phyloP scores from a whole-genome alignment of 2,797 vertebrate genomes.

The Natrix natrix region DNA sequence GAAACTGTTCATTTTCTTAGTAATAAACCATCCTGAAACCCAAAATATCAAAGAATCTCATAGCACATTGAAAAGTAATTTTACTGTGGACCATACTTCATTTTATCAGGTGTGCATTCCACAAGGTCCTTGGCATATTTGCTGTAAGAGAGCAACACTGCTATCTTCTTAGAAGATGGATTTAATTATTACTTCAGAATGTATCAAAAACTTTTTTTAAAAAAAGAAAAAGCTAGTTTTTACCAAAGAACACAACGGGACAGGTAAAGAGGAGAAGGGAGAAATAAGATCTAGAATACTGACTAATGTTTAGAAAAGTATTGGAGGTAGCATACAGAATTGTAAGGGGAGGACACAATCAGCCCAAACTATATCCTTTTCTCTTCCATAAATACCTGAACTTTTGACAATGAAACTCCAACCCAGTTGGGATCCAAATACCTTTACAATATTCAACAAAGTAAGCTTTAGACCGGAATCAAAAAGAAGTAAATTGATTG shows the following conservation, averaged over 20 bases:
- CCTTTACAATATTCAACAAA: neutral
- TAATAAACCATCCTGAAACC: neutral
- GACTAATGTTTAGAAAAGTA: neutral
- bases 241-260: neutral
- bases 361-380: neutral
- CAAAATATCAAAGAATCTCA: neutral
- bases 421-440: neutral
- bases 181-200: neutral
- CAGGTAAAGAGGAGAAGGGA: neutral
- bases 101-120: neutral
- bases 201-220: neutral
- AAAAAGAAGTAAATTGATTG: neutral
- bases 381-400: neutral
- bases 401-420: neutral
- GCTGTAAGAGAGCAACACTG: neutral
- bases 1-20: neutral
- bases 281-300: neutral
- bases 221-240: neutral
- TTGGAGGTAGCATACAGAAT: neutral
- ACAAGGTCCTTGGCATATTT: neutral
- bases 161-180: neutral
- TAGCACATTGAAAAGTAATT: neutral
- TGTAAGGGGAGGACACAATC: neutral
- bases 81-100: neutral
- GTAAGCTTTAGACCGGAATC: neutral